Base-by-base conservation (phyloP, 2,113 vertebrate species). In the Erinaceus europaeus region DNA sequence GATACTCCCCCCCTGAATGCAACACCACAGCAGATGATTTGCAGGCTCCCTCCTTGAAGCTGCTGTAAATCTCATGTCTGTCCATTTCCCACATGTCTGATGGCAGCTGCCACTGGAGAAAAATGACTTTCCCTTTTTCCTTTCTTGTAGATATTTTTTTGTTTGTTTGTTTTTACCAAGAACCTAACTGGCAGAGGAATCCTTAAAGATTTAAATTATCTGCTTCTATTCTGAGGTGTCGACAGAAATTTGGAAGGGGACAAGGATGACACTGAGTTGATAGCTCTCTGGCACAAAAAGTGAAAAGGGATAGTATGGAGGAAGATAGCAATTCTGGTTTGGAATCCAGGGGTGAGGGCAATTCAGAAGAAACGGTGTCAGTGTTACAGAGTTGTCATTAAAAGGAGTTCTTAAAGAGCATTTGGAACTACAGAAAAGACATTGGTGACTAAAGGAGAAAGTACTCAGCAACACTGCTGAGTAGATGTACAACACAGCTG, bases 131-230 rank as follows among this genome's bases (percentile, higher is more conserved):
- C 57, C 12, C 18, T 82, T 57, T 27, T 14, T 73, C 53, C 23
- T 59, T 7, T 29, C n/a, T 84, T 62, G 57, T 57, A 69, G 57
- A 57, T 76, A 40, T 62, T 92, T 87, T 38, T 64, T 68, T 83
- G 46, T 44, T 12, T 10, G n/a, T 38, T 71, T 67, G 84, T 42
- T 52, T 67, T 59, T 80, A 57, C 23, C 74, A 40, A 42, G 27
- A 77, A 42, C 53, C 23, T 57, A 73, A 17, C n/a, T 64, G 36
- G 21, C 81, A 69, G 32, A 64, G 9, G 13, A 64, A 77, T 57
- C 90, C 64, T 64, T 14, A 40, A 80, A 53, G 38, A 44, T 62
- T 79, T 53, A 52, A 64, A 9, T 74, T 75, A 36, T 21, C 53
- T 85, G 4, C 25, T 86, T 87, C 46, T 75, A 65, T 6, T 15